A percentile compares a stretch with the other conserved stretches of the same genome.
These are phyloP conservation scores for Neoascia interrupta DNA, from an alignment of 2,888 invertebrate genomes.

Conservation along the genomic window DNA sequence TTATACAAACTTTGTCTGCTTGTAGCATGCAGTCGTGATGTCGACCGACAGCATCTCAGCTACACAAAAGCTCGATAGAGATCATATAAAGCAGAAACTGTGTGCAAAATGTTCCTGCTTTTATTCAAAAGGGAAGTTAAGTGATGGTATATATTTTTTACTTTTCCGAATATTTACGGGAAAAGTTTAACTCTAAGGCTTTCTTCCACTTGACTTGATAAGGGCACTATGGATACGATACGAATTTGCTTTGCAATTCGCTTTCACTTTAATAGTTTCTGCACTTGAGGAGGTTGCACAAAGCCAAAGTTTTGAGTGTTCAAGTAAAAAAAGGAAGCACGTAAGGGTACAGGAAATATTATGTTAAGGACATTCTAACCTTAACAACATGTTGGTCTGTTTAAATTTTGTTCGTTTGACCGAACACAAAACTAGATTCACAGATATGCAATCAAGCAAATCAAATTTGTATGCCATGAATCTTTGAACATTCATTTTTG, in stretches of 20 bases:
- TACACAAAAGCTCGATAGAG: slow-evolving; percentile 21
- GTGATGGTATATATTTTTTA: slow-evolving; percentile 9
- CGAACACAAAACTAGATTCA: no score
- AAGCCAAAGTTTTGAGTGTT: neutral
- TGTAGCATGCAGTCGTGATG: slow-evolving; percentile 24
- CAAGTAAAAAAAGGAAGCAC: neutral
- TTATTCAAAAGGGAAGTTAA: slow-evolving; percentile 8
- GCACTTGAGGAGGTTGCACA: slow-evolving; percentile 15
- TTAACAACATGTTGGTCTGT: no score
- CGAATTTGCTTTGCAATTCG: slow-evolving; percentile 13
- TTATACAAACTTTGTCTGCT: slow-evolving; percentile 43
- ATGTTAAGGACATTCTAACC: neutral
- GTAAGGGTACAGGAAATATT: neutral
- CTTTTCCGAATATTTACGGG: slow-evolving; percentile 35
- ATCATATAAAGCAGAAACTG: slow-evolving; percentile 18
- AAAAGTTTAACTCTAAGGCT: slow-evolving; percentile 42
- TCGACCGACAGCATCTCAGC: slow-evolving; percentile 18
- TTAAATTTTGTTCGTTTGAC: no score
- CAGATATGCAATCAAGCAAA: no score
- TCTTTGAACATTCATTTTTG: no score
- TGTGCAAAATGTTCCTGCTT: slow-evolving; percentile 27
- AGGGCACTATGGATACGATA: slow-evolving; percentile 29
- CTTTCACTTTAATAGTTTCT: slow-evolving; percentile 8
- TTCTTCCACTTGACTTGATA: slow-evolving; percentile 52
- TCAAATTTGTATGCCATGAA: no score